Conservation (phyloP, 2,888 invertebrate species). For the Mantis religiosa region DNA sequence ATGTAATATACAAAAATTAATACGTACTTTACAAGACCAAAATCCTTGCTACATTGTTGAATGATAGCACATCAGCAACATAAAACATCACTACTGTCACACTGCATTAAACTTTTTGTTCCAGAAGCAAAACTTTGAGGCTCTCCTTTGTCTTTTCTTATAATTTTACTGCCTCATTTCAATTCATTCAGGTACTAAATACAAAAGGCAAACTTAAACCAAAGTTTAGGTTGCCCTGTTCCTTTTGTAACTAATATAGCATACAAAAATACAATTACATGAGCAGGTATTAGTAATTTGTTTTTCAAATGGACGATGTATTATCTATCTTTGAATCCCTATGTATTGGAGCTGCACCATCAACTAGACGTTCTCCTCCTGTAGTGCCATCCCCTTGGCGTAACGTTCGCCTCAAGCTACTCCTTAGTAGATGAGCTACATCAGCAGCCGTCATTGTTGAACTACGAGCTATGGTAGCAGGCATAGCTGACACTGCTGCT, state of each 20-base stretch:
- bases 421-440: constrained; percentile 54
- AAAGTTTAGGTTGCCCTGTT: not conserved
- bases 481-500: not conserved
- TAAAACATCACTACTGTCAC: not conserved
- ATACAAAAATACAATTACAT: not conserved
- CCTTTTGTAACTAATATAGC: not conserved
- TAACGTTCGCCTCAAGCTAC: constrained; percentile 50
- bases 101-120: not conserved
- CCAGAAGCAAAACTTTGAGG: not conserved
- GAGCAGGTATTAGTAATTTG: not conserved
- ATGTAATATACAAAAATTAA: not conserved
- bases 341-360: not conserved
- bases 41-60: not conserved
- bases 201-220: not conserved
- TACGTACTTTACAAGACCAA: not conserved
- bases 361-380: not conserved
- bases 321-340: not conserved
- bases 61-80: not conserved
- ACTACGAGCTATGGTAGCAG: constrained; percentile 26
- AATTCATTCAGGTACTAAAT: not conserved
- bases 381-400: not conserved
- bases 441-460: constrained; percentile 53
- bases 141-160: not conserved
- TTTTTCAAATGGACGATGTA: not conserved
- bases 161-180: not conserved